Percentiles rank a stretch among this genome's conserved stretches.
These are phyloP conservation scores for Pseudotriccus pelzelni DNA, from an alignment of 2,797 vertebrate species.

Conservation along the genomic window DNA sequence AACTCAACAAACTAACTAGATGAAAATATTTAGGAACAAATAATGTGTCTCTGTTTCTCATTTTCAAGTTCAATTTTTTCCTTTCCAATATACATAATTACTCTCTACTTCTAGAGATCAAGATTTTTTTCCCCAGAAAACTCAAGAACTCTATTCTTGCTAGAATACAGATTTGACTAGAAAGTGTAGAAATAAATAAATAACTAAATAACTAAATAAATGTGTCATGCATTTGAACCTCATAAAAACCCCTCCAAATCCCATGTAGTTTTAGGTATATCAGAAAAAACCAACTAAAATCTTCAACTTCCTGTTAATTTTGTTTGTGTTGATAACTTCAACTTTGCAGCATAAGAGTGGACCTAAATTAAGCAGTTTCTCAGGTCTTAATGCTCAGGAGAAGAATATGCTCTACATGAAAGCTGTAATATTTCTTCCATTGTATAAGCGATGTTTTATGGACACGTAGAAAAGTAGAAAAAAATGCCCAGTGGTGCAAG, in stretches of 20 bases:
- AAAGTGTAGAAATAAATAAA: not conserved
- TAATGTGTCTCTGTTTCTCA: not conserved
- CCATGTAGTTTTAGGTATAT: not conserved
- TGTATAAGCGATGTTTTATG: not conserved
- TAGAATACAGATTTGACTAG: not conserved
- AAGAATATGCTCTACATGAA: not conserved
- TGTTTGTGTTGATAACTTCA: not conserved
- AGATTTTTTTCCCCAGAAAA: not conserved
- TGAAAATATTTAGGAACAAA: not conserved
- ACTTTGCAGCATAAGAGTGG: not conserved
- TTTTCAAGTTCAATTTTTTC: not conserved
- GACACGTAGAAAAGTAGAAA: not conserved
- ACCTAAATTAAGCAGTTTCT: not conserved
- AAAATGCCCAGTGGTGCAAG: not conserved
- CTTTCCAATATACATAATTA: not conserved
- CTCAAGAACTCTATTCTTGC: not conserved
- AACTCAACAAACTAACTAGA: not conserved
- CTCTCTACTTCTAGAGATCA: not conserved
- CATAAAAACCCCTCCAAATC: not conserved
- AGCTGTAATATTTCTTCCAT: not conserved
- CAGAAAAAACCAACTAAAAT: not conserved
- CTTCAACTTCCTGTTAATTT: not conserved
- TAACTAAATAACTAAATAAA: not conserved
- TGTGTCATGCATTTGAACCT: not conserved
- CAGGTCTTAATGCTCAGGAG: not conserved